Conservation (phyloP, 1,140 invertebrate genomes). For the Scaptomyza montana region DNA sequence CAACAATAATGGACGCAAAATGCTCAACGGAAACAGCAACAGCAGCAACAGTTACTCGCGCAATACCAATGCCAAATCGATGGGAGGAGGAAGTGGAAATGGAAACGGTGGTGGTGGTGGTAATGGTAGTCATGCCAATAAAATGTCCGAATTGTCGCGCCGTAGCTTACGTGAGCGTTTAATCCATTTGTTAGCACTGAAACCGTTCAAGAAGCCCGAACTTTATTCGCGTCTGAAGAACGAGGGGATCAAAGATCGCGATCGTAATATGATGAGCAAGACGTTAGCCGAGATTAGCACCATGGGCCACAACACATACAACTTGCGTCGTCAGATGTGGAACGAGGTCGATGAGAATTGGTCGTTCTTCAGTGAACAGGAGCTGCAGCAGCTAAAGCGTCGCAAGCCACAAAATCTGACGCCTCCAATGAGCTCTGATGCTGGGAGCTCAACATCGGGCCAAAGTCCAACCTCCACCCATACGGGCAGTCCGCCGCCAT, state of each 20-base stretch:
- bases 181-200: slow-evolving; percentile 95
- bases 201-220: slow-evolving; percentile 96
- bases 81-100: slow-evolving; percentile 2
- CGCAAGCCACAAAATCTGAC: slow-evolving; percentile 95
- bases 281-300: slow-evolving; percentile 91
- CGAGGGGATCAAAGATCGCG: slow-evolving; percentile 94
- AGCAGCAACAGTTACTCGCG: slow-evolving; percentile 40
- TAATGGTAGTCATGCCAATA: slow-evolving; percentile 38
- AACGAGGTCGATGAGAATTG: slow-evolving; percentile 97
- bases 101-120: slow-evolving; percentile 2
- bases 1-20: slow-evolving; percentile 59
- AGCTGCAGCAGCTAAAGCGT: slow-evolving; percentile 93
- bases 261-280: slow-evolving; percentile 89
- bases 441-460: slow-evolving; percentile 85
- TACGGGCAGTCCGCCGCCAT: slow-evolving; percentile 87
- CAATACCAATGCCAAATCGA: slow-evolving; percentile 64
- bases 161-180: slow-evolving; percentile 88
- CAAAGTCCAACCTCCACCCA: slow-evolving; percentile 89
- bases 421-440: slow-evolving; percentile 92
- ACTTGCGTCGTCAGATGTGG: slow-evolving; percentile 93
- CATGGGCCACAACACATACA: slow-evolving; percentile 92
- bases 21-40: slow-evolving; percentile 50
- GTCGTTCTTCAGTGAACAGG: slow-evolving; percentile 95
- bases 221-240: slow-evolving; percentile 90
- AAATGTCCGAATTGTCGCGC: slow-evolving; percentile 73